Conservation (phyloP, 2,797 vertebrate genomes). For the Gambelia wislizenii region DNA sequence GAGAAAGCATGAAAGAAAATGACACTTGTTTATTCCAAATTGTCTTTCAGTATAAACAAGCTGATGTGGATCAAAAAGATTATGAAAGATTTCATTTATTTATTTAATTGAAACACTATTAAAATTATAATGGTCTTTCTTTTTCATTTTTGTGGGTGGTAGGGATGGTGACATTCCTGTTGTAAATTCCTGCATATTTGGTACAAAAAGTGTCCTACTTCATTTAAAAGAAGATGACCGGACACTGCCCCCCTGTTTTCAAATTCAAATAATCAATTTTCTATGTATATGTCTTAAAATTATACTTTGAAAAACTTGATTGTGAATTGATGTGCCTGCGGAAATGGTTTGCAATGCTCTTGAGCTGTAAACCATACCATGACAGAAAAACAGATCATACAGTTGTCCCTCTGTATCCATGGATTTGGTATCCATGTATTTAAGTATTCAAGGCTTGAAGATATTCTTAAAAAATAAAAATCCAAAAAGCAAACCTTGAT, state of each 20-base stretch:
- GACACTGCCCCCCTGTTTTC: slow-evolving; percentile 48
- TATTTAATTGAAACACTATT: slow-evolving; percentile 59
- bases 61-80: slow-evolving; percentile 73
- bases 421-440: too few relatives aligned
- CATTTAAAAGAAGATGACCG: slow-evolving; percentile 46
- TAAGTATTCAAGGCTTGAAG: too few relatives aligned
- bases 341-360: slow-evolving; percentile 9
- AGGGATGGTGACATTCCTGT: not conserved
- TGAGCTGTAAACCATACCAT: not conserved
- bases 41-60: slow-evolving; percentile 72
- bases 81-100: slow-evolving; percentile 37
- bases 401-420: too few relatives aligned
- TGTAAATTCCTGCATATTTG: not conserved
- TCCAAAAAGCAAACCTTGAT: too few relatives aligned
- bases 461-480: too few relatives aligned
- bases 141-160: slow-evolving; percentile 52
- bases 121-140: slow-evolving; percentile 53
- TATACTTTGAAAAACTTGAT: slow-evolving; percentile 34
- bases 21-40: slow-evolving; percentile 70
- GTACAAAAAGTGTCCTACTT: not conserved
- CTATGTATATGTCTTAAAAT: slow-evolving; percentile 27
- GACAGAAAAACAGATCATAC: not conserved
- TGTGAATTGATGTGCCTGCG: not conserved
- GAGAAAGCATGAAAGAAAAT: slow-evolving; percentile 83
- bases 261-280: slow-evolving; percentile 39